These are phyloP conservation scores for Zaprionus lachaisei DNA, from an alignment of 1,140 invertebrate genomes.

Conservation along the genomic window DNA sequence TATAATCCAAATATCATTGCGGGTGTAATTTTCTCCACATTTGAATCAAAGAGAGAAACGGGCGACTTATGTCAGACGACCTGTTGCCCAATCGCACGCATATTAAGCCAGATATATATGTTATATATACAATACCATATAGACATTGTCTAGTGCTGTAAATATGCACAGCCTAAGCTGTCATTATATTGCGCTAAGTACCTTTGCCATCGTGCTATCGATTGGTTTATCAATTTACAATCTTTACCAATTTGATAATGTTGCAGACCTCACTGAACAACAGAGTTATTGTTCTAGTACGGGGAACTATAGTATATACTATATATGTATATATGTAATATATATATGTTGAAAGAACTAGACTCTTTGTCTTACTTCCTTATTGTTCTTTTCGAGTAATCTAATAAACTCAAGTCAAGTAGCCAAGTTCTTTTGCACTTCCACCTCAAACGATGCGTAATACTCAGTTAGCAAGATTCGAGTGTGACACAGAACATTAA, in stretches of 20 bases:
- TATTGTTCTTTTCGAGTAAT: neutral
- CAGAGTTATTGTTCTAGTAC: neutral
- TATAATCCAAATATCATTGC: slow-evolving; percentile 50
- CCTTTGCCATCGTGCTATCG: neutral
- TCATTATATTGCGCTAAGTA: neutral
- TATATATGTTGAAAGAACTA: neutral
- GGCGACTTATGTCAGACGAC: slow-evolving; percentile 28
- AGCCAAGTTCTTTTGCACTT: neutral
- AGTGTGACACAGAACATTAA: too few relatives aligned
- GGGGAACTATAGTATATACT: neutral
- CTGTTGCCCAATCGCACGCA: slow-evolving; percentile 18
- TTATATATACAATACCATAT: neutral
- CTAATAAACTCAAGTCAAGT: neutral
- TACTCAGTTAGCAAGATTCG: too few relatives aligned
- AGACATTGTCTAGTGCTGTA: neutral
- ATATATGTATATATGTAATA: neutral
- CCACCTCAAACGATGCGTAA: neutral
- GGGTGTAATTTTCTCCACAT: slow-evolving; percentile 48
- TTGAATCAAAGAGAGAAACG: slow-evolving; percentile 20
- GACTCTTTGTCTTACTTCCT: neutral
- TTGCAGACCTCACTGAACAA: neutral
- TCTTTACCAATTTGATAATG: neutral
- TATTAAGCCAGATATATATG: neutral
- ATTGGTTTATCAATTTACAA: slow-evolving; percentile 4
- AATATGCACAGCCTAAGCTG: neutral